Evolutionary conservation across 1,140 invertebrate species (phyloP).

Genomic region (Camponotus vicinus): DNA sequence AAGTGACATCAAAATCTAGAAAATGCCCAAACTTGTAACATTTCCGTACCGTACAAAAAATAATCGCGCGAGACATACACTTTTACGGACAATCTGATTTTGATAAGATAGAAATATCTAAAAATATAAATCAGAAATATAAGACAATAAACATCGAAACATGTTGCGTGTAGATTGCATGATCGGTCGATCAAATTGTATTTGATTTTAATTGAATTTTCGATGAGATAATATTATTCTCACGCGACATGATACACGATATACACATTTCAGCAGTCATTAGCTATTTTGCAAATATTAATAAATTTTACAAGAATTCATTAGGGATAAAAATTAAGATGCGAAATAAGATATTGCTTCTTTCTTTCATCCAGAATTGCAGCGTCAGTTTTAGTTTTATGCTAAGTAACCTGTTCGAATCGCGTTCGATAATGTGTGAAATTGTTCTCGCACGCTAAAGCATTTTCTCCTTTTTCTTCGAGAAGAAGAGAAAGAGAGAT

Average conservation of each 20-base stretch:
- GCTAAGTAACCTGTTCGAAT: slow-evolving; percentile 14
- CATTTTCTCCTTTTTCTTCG: not conserved
- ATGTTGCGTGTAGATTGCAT: not conserved
- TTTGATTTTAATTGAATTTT: slow-evolving; percentile 28
- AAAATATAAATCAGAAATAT: slow-evolving; percentile 24
- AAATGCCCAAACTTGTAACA: not conserved
- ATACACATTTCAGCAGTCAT: slow-evolving; percentile 9
- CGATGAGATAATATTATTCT: slow-evolving; percentile 24
- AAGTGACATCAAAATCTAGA: not conserved
- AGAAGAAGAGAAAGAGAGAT: not conserved
- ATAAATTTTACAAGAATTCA: slow-evolving; percentile 6
- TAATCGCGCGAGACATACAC: not conserved
- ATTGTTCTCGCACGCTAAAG: not conserved
- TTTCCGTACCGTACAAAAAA: not conserved
- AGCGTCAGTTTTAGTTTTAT: not conserved
- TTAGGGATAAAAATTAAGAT: slow-evolving; percentile 4
- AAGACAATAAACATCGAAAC: not conserved
- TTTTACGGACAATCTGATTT: not conserved
- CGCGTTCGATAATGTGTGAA: not conserved
- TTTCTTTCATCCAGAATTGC: not conserved
- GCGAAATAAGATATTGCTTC: slow-evolving; percentile 20
- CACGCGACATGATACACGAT: slow-evolving; percentile 24
- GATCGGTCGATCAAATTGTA: slow-evolving; percentile 19
- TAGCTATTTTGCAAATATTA: not conserved
- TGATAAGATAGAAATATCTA: not conserved